Conservation (phyloP, 2,797 vertebrate species). For the Xenops minutus region DNA sequence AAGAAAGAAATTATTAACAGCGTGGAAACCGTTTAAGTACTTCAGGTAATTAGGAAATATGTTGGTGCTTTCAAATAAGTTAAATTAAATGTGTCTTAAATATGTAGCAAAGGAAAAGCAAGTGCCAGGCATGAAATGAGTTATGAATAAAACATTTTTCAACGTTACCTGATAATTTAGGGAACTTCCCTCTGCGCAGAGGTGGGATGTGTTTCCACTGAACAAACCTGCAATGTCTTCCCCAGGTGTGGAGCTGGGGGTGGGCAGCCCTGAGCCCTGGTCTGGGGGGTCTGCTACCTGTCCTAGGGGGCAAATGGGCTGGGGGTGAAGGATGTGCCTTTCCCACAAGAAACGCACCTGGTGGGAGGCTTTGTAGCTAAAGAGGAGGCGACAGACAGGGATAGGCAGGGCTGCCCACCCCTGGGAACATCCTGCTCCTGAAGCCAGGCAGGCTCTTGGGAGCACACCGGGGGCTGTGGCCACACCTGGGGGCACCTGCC, state of each 20-base stretch:
- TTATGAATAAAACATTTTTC: not conserved
- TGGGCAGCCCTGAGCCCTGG: not conserved
- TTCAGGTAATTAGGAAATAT: conserved; percentile 36
- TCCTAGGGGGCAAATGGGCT: accelerated
- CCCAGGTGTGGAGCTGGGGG: accelerated
- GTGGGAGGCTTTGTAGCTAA: accelerated
- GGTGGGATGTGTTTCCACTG: not conserved
- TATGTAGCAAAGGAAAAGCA: not conserved
- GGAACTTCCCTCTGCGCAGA: not conserved
- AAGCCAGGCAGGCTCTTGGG: accelerated
- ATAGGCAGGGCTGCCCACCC: not conserved
- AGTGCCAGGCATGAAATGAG: not conserved
- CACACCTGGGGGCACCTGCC: accelerated
- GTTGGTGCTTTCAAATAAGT: not conserved
- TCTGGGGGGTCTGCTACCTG: accelerated
- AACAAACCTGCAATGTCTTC: not conserved
- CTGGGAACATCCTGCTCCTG: not conserved
- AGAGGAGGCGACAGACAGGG: not conserved
- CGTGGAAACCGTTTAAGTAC: not conserved
- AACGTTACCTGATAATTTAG: not conserved
- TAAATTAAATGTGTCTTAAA: conserved; percentile 20
- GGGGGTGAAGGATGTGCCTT: accelerated
- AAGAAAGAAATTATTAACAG: not conserved
- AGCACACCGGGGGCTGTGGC: too few species aligned
- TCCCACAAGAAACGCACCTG: accelerated